These are phyloP conservation scores for Dryococelus australis DNA, from an alignment of 2,888 invertebrate genomes.

Conservation along the genomic window DNA sequence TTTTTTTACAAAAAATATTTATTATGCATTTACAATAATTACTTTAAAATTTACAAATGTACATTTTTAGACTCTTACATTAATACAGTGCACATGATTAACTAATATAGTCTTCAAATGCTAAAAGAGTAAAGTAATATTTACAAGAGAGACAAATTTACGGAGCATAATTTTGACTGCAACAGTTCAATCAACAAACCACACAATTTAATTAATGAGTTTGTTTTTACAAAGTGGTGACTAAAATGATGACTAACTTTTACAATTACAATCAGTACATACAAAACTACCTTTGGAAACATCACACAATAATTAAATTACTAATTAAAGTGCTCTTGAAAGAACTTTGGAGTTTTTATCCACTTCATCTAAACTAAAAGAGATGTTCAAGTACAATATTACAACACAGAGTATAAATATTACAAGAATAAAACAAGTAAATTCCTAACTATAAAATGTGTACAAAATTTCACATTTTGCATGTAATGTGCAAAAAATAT, in stretches of 20 bases:
- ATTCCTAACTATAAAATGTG: background rate
- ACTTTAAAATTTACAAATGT: background rate
- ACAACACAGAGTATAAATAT: background rate
- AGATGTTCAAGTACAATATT: background rate
- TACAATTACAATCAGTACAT: too few species aligned
- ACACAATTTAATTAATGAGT: too few species aligned
- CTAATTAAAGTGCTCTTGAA: background rate
- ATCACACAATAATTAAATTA: too few species aligned
- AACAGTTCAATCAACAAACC: too few species aligned
- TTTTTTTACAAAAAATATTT: constrained; percentile 1
- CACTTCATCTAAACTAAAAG: background rate
- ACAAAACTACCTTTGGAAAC: too few species aligned
- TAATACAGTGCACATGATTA: background rate
- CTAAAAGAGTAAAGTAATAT: too few species aligned
- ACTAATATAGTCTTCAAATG: too few species aligned
- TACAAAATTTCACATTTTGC: background rate
- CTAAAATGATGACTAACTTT: too few species aligned
- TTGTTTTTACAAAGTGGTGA: too few species aligned
- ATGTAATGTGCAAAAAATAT: background rate
- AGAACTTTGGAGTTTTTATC: background rate
- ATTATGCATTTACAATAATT: background rate
- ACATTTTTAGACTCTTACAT: background rate
- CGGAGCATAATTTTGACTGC: too few species aligned
- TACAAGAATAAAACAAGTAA: background rate
- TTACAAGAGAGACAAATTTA: too few species aligned